phyloP scores from a whole-genome alignment of 2,888 invertebrate genomes.

The Drosophila dives region DNA sequence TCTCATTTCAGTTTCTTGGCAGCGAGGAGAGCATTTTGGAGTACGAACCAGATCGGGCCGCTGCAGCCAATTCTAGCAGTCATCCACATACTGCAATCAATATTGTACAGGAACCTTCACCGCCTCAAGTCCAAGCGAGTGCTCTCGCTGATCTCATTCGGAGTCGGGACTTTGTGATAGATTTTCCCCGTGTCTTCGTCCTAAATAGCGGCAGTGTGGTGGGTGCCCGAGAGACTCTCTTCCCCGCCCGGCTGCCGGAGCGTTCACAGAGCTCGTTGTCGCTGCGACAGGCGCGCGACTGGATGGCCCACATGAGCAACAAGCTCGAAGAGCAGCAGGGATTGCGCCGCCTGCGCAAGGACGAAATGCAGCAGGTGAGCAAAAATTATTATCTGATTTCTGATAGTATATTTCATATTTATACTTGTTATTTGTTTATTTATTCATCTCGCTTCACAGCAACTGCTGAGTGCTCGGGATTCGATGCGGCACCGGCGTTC shows the following conservation, averaged over 20 bases:
- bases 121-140: slow-evolving; percentile 36
- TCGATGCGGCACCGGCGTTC: slow-evolving; percentile 81
- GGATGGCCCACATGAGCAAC: slow-evolving; percentile 78
- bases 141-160: slow-evolving; percentile 74
- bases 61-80: slow-evolving; percentile 54
- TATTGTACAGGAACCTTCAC: slow-evolving; percentile 15
- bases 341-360: slow-evolving; percentile 64
- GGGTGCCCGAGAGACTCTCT: slow-evolving; percentile 72
- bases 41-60: slow-evolving; percentile 86
- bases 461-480: slow-evolving; percentile 75
- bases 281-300: slow-evolving; percentile 73
- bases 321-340: slow-evolving; percentile 83
- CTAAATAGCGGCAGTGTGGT: slow-evolving; percentile 72
- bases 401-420: too few relatives aligned
- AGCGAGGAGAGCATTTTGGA: slow-evolving; percentile 94
- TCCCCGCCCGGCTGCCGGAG: slow-evolving; percentile 75
- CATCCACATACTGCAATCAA: slow-evolving; percentile 11
- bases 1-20: slow-evolving; percentile 88
- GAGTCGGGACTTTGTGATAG: slow-evolving; percentile 82
- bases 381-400: too few relatives aligned
- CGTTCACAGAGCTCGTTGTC: slow-evolving; percentile 84
- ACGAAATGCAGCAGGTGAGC: slow-evolving; percentile 80
- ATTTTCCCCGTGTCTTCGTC: slow-evolving; percentile 81
- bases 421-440: not conserved
- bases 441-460: slow-evolving; percentile 48